These are phyloP conservation scores for Phrynocephalus versicolor DNA, from an alignment of 2,113 vertebrate species.

Conservation along the genomic window DNA sequence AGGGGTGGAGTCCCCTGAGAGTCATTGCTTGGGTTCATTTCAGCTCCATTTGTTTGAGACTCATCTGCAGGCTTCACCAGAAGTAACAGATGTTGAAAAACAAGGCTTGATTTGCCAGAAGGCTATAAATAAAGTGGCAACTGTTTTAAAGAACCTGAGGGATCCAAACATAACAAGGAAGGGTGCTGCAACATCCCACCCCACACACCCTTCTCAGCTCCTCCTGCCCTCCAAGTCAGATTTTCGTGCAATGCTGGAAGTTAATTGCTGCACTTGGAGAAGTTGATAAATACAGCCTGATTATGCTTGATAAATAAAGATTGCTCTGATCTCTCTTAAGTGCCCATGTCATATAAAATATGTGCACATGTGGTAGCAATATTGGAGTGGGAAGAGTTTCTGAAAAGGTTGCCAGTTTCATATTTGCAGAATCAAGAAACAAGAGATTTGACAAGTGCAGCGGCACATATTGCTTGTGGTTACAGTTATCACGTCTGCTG, in stretches of 20 bases:
- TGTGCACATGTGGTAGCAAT: background rate
- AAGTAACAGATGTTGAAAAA: background rate
- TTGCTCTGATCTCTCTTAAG: background rate
- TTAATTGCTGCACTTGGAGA: background rate
- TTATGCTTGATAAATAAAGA: background rate
- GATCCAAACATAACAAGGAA: background rate
- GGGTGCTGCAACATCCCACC: background rate
- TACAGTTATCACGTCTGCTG: conserved; percentile 24
- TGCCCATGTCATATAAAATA: background rate
- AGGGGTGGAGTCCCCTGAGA: too few relatives aligned
- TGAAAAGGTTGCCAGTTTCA: conserved; percentile 12
- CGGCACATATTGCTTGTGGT: conserved; percentile 24
- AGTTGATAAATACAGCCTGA: background rate
- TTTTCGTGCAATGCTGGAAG: background rate
- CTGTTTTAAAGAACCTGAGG: background rate
- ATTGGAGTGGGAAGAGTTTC: background rate
- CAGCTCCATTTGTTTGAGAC: background rate
- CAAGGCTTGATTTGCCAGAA: background rate
- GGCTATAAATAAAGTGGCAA: background rate
- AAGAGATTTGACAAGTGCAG: conserved; percentile 4
- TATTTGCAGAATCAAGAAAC: conserved; percentile 23
- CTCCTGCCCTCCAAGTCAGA: background rate
- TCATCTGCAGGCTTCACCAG: background rate
- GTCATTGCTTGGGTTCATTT: too few relatives aligned
- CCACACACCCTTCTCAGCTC: background rate